Conservation (phyloP, 2,113 vertebrate species). For the Dinomys branickii region DNA sequence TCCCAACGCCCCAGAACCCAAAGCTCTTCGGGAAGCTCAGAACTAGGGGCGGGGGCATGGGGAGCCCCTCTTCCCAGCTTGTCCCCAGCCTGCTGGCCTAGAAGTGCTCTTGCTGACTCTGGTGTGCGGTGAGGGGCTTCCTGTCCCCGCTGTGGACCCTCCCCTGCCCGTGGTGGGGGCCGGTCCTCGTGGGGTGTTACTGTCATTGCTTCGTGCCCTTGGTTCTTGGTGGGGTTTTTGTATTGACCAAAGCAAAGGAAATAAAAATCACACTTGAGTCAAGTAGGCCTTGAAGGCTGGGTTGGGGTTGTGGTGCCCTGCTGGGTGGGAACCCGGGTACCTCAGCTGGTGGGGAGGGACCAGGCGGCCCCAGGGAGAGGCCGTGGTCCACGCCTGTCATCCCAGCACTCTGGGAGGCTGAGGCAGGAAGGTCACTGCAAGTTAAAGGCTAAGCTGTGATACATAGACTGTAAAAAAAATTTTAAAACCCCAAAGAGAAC, state of each 20-base stretch:
- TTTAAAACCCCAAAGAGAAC: not conserved
- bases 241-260: constrained; percentile 90
- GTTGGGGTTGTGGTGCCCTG: rapidly evolving
- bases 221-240: constrained; percentile 86
- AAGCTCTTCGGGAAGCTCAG: constrained; percentile 57
- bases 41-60: not conserved
- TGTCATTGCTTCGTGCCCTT: constrained; percentile 85
- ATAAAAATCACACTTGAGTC: constrained; percentile 84
- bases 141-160: constrained; percentile 64
- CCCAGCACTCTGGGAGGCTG: not conserved
- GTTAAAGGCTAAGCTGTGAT: not conserved
- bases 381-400: not conserved
- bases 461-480: not conserved
- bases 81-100: constrained; percentile 59
- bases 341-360: not conserved
- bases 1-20: not conserved
- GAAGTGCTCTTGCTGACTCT: constrained; percentile 84
- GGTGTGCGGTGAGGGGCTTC: constrained; percentile 86
- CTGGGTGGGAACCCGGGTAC: not conserved
- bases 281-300: not conserved
- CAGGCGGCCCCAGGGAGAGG: not conserved
- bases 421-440: not conserved
- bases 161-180: constrained; percentile 47
- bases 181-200: constrained; percentile 83
- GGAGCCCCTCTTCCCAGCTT: not conserved